Conservation (phyloP, 2,113 vertebrate species). For the Tachycineta bicolor region DNA sequence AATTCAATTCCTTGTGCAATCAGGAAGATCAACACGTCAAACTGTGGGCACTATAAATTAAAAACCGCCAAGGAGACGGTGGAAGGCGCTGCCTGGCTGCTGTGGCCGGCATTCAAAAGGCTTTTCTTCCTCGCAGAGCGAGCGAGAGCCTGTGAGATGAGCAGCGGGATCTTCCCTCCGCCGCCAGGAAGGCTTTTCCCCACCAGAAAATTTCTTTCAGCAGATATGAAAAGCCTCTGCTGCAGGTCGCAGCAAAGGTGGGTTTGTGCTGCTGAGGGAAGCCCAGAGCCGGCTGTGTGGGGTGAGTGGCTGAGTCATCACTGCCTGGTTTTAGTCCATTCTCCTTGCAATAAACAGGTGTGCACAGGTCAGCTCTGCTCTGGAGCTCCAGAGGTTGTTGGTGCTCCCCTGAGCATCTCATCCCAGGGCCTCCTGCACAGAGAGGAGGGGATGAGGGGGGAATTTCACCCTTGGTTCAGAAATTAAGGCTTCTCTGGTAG, state of each 20-base stretch:
- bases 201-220: neutral
- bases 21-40: neutral
- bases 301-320: rapidly evolving
- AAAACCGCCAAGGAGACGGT: neutral
- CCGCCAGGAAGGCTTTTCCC: neutral
- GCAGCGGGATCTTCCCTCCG: neutral
- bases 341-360: neutral
- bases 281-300: neutral
- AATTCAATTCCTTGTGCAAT: neutral
- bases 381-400: neutral
- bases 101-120: neutral
- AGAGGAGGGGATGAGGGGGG: rapidly evolving
- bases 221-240: neutral
- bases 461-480: neutral
- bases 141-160: neutral
- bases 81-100: neutral
- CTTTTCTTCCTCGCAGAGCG: neutral
- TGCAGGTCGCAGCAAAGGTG: rapidly evolving
- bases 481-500: neutral
- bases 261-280: neutral
- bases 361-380: neutral
- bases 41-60: neutral
- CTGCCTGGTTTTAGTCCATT: neutral
- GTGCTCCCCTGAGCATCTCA: rapidly evolving
- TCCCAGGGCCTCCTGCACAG: neutral